Evolutionary conservation across 2,797 vertebrate species (phyloP).

Genomic region (Gymnothorax javanicus): DNA sequence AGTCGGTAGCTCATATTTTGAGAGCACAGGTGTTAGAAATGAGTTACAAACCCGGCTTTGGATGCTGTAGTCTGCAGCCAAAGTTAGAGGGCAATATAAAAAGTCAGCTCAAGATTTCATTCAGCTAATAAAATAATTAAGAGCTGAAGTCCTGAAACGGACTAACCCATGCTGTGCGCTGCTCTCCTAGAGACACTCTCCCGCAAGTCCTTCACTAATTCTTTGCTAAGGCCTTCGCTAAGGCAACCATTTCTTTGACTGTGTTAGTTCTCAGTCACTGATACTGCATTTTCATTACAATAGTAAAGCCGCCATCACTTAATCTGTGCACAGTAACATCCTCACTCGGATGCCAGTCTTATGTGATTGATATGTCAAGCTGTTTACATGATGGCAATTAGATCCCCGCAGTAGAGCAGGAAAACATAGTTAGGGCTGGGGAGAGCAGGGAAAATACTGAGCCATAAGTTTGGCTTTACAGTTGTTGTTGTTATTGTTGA

Average conservation of each 20-base stretch:
- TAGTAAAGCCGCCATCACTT: background rate
- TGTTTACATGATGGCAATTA: background rate
- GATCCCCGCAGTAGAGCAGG: background rate
- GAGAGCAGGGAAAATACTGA: background rate
- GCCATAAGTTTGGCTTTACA: background rate
- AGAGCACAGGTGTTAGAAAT: too few species aligned
- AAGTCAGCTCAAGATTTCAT: too few species aligned
- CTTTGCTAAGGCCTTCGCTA: background rate
- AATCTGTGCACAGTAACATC: background rate
- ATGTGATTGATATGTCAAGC: slow-evolving; percentile 7
- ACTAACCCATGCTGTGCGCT: too few species aligned
- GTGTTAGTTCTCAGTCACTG: background rate
- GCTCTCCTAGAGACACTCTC: too few species aligned
- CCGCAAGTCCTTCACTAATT: background rate
- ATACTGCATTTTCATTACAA: background rate
- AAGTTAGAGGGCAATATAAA: too few species aligned
- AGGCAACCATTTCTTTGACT: background rate
- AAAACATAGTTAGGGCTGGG: background rate
- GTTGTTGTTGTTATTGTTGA: background rate
- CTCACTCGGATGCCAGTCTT: background rate
- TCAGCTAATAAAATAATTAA: too few species aligned
- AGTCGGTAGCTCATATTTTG: too few species aligned
- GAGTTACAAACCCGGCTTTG: too few species aligned
- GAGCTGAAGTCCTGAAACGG: too few species aligned
- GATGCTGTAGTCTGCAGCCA: too few species aligned